Evolutionary conservation across 2,797 vertebrate species (phyloP).

Genomic region (Peromyscus melanophrys): DNA sequence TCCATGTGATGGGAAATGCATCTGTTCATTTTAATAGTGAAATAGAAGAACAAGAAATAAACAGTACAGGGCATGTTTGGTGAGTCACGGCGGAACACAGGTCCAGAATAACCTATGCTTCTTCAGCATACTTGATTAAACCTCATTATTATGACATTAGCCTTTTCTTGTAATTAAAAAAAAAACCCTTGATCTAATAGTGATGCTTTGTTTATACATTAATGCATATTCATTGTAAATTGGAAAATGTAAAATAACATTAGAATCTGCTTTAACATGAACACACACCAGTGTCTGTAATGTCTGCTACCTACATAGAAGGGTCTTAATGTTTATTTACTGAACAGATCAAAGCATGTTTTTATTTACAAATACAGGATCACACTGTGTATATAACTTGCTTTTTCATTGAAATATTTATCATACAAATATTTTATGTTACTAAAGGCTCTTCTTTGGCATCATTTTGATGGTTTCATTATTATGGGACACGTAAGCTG

Average conservation of each 20-base stretch:
- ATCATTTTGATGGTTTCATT: not conserved
- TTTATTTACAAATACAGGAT: constrained; percentile 35
- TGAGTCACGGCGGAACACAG: constrained; percentile 73
- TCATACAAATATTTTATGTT: constrained; percentile 17
- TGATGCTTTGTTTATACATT: constrained; percentile 1
- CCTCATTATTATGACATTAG: constrained; percentile 59
- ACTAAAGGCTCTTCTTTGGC: constrained; percentile 26
- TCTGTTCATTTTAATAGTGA: constrained; percentile 87
- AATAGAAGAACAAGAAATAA: constrained; percentile 73
- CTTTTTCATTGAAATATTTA: constrained; percentile 53
- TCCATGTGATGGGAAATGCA: constrained; percentile 86
- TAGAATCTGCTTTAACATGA: not conserved
- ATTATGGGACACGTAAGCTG: not conserved
- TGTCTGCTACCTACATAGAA: not conserved
- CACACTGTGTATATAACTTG: not conserved
- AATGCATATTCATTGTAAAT: constrained; percentile 43
- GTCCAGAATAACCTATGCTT: constrained; percentile 79
- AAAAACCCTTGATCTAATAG: not conserved
- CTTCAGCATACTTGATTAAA: constrained; percentile 68
- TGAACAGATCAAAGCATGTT: constrained; percentile 36
- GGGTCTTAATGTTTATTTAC: constrained; percentile 18
- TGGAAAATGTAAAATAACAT: constrained; percentile 48
- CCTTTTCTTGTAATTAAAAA: constrained; percentile 72
- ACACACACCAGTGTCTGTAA: not conserved
- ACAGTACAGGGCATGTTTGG: constrained; percentile 79